phyloP scores from a whole-genome alignment of 2,797 vertebrate genomes.

The Lacerta viridis region DNA sequence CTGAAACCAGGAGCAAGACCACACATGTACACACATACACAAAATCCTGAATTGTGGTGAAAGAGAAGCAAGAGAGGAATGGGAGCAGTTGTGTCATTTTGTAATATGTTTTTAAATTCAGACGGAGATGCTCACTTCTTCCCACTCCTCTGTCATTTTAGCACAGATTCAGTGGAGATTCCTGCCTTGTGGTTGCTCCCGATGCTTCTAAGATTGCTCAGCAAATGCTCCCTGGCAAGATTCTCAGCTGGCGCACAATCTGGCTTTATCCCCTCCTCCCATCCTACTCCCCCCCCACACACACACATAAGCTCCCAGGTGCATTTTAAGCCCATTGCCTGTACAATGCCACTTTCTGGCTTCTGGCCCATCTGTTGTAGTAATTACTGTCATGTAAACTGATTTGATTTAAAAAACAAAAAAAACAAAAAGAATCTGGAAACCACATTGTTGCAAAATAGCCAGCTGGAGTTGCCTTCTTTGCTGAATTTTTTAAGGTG shows the following conservation, averaged over 20 bases:
- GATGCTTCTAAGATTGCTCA: constrained; percentile 54
- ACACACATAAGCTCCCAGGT: constrained; percentile 64
- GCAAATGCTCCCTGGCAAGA: constrained; percentile 72
- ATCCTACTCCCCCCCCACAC: constrained; percentile 56
- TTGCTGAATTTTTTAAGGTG: constrained; percentile 13
- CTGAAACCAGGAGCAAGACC: constrained; percentile 27
- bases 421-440: constrained; percentile 23
- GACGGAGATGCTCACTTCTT: background rate
- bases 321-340: constrained; percentile 67
- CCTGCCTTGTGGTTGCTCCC: constrained; percentile 45
- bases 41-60: background rate
- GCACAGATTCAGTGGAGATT: constrained; percentile 56
- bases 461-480: constrained; percentile 47
- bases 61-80: constrained; percentile 21
- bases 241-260: constrained; percentile 79
- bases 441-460: constrained; percentile 56
- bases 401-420: constrained; percentile 60
- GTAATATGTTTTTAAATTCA: constrained; percentile 31
- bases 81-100: constrained; percentile 22
- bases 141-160: constrained; percentile 15
- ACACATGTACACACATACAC: background rate
- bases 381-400: constrained; percentile 78
- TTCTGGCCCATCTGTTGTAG: constrained; percentile 78
- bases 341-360: constrained; percentile 71
- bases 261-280: constrained; percentile 62